Percentiles rank a stretch among this genome's conserved stretches.
phyloP scores from a whole-genome alignment of 2,888 invertebrate species.

The Fragum sueziense region DNA sequence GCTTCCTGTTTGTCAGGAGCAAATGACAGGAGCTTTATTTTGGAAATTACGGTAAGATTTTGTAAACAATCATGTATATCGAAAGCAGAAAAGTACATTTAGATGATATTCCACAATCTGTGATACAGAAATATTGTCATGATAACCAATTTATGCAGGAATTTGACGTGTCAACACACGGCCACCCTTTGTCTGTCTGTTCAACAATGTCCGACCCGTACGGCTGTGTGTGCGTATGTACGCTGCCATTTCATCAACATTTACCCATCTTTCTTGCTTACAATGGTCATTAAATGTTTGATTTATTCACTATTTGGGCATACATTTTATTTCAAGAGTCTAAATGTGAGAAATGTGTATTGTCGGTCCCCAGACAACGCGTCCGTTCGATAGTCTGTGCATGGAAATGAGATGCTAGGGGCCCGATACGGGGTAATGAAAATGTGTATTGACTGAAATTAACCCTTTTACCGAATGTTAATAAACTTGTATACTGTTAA shows the following conservation, averaged over 20 bases:
- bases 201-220: background rate
- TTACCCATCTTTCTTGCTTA: background rate
- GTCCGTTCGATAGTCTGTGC: constrained; percentile 53
- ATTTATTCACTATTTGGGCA: background rate
- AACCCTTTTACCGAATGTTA: too few relatives aligned
- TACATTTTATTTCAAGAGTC: background rate
- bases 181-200: constrained; percentile 45
- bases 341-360: background rate
- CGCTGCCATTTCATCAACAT: background rate
- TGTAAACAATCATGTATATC: constrained; percentile 25
- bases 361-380: background rate
- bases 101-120: too few relatives aligned
- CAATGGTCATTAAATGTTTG: background rate
- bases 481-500: too few relatives aligned
- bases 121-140: too few relatives aligned
- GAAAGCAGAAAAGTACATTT: background rate
- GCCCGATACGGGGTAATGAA: constrained; percentile 37
- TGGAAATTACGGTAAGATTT: constrained; percentile 32
- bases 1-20: background rate
- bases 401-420: constrained; percentile 45
- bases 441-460: too few relatives aligned
- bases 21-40: constrained; percentile 23
- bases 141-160: too few relatives aligned
- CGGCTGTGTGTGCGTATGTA: constrained; percentile 37
- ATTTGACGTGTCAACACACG: too few relatives aligned